Evolutionary conservation across 2,888 invertebrate species (phyloP).

Genomic region (Linyphia triangularis): DNA sequence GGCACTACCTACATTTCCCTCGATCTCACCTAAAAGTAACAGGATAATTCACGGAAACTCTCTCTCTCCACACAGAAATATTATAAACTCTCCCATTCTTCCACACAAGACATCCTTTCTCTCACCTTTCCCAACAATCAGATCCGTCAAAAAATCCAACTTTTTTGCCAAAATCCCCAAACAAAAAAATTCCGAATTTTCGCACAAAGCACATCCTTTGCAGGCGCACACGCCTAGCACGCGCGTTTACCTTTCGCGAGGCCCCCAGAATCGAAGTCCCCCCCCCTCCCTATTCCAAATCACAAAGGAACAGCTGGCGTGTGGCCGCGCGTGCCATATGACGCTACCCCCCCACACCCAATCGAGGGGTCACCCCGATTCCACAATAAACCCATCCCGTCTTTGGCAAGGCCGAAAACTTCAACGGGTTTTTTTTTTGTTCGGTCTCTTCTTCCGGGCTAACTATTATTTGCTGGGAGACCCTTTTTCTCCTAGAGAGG

Average conservation of each 20-base stretch:
- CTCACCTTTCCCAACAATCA: neutral
- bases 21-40: slow-evolving; percentile 11
- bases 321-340: slow-evolving; percentile 69
- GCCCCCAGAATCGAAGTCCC: neutral
- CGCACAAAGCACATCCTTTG: slow-evolving; percentile 17
- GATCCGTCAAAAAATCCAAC: slow-evolving; percentile 21
- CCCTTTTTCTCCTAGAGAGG: slow-evolving; percentile 23
- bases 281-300: slow-evolving; percentile 1
- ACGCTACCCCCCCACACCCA: slow-evolving; percentile 19
- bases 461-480: slow-evolving; percentile 46
- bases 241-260: slow-evolving; percentile 37
- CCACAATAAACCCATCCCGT: slow-evolving; percentile 29
- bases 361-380: slow-evolving; percentile 44
- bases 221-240: slow-evolving; percentile 37
- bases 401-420: slow-evolving; percentile 50
- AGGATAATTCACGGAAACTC: slow-evolving; percentile 16
- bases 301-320: slow-evolving; percentile 50
- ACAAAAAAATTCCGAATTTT: neutral
- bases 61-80: slow-evolving; percentile 35
- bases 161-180: neutral
- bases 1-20: neutral
- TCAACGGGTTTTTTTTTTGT: slow-evolving; percentile 37
- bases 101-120: slow-evolving; percentile 1
- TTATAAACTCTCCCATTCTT: slow-evolving; percentile 22
- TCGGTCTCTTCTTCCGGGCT: slow-evolving; percentile 45